These are phyloP conservation scores for Nomia melanderi DNA, from an alignment of 1,140 invertebrate species.

Conservation along the genomic window DNA sequence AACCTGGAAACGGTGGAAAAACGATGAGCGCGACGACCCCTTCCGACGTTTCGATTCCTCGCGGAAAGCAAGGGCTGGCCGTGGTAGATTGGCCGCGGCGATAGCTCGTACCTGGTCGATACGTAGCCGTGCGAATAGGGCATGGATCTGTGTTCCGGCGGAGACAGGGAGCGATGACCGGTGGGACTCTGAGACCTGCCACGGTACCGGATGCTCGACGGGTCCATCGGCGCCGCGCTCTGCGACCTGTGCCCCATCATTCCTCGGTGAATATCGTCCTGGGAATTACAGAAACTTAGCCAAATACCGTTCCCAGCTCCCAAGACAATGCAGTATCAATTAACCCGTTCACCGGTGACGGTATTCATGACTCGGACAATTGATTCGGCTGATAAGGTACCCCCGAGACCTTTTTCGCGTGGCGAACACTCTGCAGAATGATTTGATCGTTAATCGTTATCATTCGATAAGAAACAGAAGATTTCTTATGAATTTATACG, in stretches of 20 bases:
- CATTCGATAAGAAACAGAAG: no score
- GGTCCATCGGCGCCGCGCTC: conserved; percentile 89
- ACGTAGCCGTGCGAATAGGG: conserved; percentile 77
- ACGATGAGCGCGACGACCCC: not conserved
- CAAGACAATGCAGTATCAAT: not conserved
- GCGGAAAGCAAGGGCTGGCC: no score
- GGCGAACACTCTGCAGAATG: no score
- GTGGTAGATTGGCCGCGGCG: not conserved
- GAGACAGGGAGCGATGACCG: conserved; percentile 87
- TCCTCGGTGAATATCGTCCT: conserved; percentile 80
- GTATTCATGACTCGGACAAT: no score
- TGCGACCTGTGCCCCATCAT: conserved; percentile 83
- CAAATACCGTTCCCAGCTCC: not conserved
- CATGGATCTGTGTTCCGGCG: conserved; percentile 86
- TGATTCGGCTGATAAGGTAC: no score
- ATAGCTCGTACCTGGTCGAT: conserved; percentile 71
- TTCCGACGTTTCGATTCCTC: not conserved
- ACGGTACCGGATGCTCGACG: conserved; percentile 82
- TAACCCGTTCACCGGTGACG: not conserved
- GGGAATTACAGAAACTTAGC: conserved; percentile 53
- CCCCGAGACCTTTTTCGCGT: no score
- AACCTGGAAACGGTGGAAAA: conserved; percentile 82
- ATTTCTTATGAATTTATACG: no score
- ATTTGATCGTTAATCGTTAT: no score
- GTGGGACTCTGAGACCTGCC: conserved; percentile 85